Evolutionary conservation across 2,888 invertebrate species (phyloP).

Genomic region (Brenthis hecate): DNA sequence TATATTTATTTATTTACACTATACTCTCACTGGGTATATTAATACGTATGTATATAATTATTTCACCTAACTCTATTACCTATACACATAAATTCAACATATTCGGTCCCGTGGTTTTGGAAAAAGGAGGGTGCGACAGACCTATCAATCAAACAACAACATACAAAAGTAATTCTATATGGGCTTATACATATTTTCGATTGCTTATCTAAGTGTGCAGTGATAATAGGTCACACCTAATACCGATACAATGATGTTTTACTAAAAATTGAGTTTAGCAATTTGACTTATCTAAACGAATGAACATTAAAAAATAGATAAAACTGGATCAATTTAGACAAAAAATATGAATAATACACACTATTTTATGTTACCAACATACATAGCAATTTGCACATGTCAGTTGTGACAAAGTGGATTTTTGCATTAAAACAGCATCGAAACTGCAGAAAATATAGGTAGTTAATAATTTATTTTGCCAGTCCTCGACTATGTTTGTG

Average conservation of each 20-base stretch:
- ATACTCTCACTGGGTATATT: too few relatives aligned
- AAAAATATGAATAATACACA: conserved; percentile 30
- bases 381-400: background rate
- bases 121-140: too few relatives aligned
- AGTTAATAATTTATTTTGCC: conserved; percentile 35
- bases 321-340: conserved; percentile 29
- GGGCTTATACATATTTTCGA: too few relatives aligned
- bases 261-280: conserved; percentile 3
- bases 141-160: too few relatives aligned
- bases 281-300: conserved; percentile 14
- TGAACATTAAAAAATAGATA: conserved; percentile 8
- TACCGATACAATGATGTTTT: background rate
- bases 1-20: too few relatives aligned
- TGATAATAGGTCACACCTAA: background rate
- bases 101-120: too few relatives aligned
- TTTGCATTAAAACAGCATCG: conserved; percentile 22
- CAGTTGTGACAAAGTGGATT: conserved; percentile 20
- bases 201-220: too few relatives aligned
- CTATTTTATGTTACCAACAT: conserved; percentile 19
- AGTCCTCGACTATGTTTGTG: conserved; percentile 35
- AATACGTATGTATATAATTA: too few relatives aligned
- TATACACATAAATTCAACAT: too few relatives aligned
- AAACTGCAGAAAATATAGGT: conserved; percentile 21
- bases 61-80: too few relatives aligned
- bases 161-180: too few relatives aligned